Evolutionary conservation across 1,140 invertebrate species (phyloP).

Genomic region (Scaptomyza montana): DNA sequence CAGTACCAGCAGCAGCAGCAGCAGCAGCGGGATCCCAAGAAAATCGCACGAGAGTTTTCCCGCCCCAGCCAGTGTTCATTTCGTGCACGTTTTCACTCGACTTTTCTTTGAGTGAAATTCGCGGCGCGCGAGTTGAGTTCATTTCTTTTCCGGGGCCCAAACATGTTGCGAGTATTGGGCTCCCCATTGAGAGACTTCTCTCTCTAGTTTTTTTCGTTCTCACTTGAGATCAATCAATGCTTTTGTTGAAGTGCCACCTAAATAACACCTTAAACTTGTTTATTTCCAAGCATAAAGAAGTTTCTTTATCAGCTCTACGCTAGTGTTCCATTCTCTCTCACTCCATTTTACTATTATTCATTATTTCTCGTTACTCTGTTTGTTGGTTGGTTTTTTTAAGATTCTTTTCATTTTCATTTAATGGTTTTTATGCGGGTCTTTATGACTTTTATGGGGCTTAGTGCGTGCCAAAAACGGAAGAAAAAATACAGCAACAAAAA

Average conservation of each 20-base stretch:
- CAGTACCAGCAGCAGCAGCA: conserved; percentile 26
- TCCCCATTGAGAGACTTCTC: background rate
- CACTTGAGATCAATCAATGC: conserved; percentile 56
- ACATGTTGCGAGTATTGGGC: conserved; percentile 65
- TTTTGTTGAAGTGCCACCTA: conserved; percentile 37
- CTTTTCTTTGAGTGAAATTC: conserved; percentile 67
- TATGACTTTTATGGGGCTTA: conserved; percentile 83
- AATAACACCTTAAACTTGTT: conserved; percentile 75
- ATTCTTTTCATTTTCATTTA: conserved; percentile 83
- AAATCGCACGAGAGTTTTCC: conserved; percentile 41
- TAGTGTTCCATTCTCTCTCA: background rate
- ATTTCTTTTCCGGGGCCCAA: conserved; percentile 30
- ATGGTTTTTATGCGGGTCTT: conserved; percentile 82
- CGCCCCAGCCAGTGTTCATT: conserved; percentile 49
- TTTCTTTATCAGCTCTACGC: conserved; percentile 20
- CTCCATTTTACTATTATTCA: conserved; percentile 55
- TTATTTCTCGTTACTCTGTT: conserved; percentile 58
- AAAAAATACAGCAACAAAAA: conserved; percentile 51
- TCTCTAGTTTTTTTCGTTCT: conserved; percentile 9
- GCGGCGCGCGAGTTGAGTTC: conserved; percentile 27
- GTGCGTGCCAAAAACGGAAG: conserved; percentile 82
- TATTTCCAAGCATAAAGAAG: conserved; percentile 27
- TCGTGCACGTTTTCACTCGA: conserved; percentile 52
- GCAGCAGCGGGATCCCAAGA: conserved; percentile 21
- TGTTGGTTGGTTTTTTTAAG: conserved; percentile 56